Base-by-base conservation (phyloP, 2,888 invertebrate species). In the Eutolmus rufibarbis region DNA sequence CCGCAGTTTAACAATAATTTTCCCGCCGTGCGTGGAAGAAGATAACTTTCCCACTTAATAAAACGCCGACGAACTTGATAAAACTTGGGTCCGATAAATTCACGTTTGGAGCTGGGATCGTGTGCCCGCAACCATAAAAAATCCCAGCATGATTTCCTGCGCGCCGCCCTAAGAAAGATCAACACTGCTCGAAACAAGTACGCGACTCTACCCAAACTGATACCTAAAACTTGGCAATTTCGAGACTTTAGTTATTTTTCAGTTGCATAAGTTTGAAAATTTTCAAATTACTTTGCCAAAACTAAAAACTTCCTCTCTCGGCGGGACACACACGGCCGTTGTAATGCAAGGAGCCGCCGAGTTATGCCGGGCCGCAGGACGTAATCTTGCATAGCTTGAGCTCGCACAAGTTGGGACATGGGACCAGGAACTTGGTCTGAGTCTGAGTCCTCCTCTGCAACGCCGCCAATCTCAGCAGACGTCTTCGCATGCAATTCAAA, bases 221-320 rank as follows among this genome's bases (percentile, higher is more conserved):
- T 28, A 40, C 43, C 46, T 46, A 46, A 46, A 79, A 79, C 40
- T 79, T 79, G 46, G 40, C 43, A 79, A 79, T 40, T 46, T 43
- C 79, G 46, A 79, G 43, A 79, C 40, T 43, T 43, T 28, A 28
- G 37, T 79, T 43, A 79, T 79, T 79, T 79, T 79, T 79, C 79
- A 28, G 43, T 37, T 79, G 79, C 79, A 46, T 76, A 43, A 79
- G 79, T 79, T 79, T 46, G n/a, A 28, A 78, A 79, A 79, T 79
- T 79, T 79, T 46, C 79, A 79, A 79, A 79, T 79, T 79, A 79
- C 79, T 79, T 79, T 46, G 46, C 79, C 79, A 46, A 79, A 79
- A 79, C 79, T 79, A 79, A 79, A 79, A 79, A 79, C 79, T 79
- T 79, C 79, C 79, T 79, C 79, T 79, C 79, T 23, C 23, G 46